These are phyloP conservation scores for Hyles vespertilio DNA, from an alignment of 1,140 invertebrate genomes.

Conservation along the genomic window DNA sequence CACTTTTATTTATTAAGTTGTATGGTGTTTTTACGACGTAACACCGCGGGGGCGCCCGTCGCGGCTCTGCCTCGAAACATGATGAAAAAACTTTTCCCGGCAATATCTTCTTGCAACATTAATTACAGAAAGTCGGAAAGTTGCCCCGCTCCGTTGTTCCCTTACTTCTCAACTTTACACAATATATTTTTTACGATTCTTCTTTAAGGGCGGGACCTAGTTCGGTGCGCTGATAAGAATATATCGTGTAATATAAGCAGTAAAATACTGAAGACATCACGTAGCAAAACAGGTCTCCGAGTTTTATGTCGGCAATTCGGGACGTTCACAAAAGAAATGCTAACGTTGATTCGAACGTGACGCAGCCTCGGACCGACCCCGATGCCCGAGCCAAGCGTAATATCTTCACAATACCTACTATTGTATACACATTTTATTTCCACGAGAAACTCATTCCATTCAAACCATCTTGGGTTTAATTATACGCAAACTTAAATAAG, in stretches of 20 bases:
- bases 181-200: constrained; percentile 58
- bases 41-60: constrained; percentile 60
- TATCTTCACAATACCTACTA: constrained; percentile 15
- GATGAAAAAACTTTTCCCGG: constrained; percentile 69
- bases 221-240: constrained; percentile 56
- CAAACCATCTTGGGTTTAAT: too few relatives aligned
- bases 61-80: constrained; percentile 41
- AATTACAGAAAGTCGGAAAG: constrained; percentile 63
- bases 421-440: too few relatives aligned
- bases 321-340: constrained; percentile 68
- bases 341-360: constrained; percentile 52
- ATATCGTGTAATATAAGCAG: constrained; percentile 50
- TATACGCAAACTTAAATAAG: too few relatives aligned
- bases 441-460: too few relatives aligned
- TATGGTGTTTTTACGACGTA: constrained; percentile 67
- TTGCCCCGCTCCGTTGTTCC: constrained; percentile 28
- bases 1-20: constrained; percentile 73
- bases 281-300: constrained; percentile 59
- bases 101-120: constrained; percentile 65
- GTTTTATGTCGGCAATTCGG: constrained; percentile 71
- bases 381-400: constrained; percentile 21
- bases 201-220: constrained; percentile 29
- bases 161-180: constrained; percentile 39
- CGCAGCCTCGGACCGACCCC: constrained; percentile 20
- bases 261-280: constrained; percentile 63